Conservation (phyloP, 2,797 vertebrate genomes). For the Zenarchopterus dispar region DNA sequence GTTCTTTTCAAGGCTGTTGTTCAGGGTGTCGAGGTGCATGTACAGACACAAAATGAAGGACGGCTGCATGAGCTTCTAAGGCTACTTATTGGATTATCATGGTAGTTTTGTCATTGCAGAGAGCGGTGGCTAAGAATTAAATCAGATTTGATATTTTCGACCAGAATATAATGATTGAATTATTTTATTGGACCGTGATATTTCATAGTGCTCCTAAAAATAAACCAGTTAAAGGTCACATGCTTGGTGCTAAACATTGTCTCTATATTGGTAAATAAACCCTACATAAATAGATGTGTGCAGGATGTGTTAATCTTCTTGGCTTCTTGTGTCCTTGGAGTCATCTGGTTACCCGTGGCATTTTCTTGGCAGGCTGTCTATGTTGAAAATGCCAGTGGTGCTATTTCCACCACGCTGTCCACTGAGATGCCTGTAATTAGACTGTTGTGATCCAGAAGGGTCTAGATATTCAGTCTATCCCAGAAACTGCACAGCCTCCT, state of each 20-base stretch:
- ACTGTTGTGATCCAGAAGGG: constrained; percentile 19
- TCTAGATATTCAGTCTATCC: constrained; percentile 39
- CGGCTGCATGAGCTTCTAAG: constrained; percentile 37
- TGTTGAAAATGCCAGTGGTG: constrained; percentile 52
- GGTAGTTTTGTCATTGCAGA: constrained; percentile 21
- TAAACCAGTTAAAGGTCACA: background rate
- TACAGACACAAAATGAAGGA: constrained; percentile 24
- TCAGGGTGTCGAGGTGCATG: constrained; percentile 20
- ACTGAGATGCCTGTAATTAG: constrained; percentile 70
- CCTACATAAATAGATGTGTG: background rate
- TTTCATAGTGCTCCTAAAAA: background rate
- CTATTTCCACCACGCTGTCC: constrained; percentile 49
- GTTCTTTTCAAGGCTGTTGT: constrained; percentile 57
- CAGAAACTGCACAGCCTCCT: constrained; percentile 26
- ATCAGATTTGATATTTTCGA: constrained; percentile 4
- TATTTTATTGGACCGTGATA: background rate
- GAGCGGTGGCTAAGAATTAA: constrained; percentile 10
- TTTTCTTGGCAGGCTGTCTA: constrained; percentile 40
- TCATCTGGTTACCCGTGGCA: constrained; percentile 6
- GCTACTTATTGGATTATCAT: constrained; percentile 60
- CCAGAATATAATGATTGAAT: background rate
- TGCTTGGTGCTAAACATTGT: background rate
- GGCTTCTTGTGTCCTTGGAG: constrained; percentile 6
- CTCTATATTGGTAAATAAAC: no score
- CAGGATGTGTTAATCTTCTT: constrained; percentile 2